phyloP scores from a whole-genome alignment of 2,113 vertebrate species.

The Rhizomys pruinosus region DNA sequence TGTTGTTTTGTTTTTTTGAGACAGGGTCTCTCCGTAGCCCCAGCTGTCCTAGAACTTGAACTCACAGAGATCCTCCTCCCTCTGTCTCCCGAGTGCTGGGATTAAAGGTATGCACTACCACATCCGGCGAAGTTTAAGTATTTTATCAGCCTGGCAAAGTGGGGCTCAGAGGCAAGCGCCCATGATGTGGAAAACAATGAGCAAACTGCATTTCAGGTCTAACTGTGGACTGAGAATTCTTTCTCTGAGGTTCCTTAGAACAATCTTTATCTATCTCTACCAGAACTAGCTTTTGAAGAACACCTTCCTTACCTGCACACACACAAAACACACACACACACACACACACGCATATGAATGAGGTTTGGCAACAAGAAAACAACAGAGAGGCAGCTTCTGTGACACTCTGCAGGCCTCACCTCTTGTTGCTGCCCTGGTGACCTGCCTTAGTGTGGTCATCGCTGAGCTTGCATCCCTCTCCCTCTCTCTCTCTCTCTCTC shows the following conservation, averaged over 20 bases:
- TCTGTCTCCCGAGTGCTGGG: too few relatives aligned
- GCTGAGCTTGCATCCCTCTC: neutral
- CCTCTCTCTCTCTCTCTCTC: neutral
- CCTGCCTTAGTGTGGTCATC: too few relatives aligned
- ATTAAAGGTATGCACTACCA: too few relatives aligned
- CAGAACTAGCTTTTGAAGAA: conserved; percentile 41
- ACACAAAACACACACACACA: neutral
- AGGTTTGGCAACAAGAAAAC: neutral
- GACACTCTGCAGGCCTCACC: neutral
- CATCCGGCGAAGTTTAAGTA: neutral
- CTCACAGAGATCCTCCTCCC: too few relatives aligned
- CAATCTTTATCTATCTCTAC: neutral
- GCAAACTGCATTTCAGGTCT: neutral
- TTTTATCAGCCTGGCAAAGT: neutral
- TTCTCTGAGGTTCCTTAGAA: neutral
- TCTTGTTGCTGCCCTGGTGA: neutral
- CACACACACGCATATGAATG: neutral
- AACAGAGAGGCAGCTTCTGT: accelerated
- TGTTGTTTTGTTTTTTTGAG: too few relatives aligned
- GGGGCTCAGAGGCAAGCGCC: neutral
- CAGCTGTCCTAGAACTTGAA: too few relatives aligned
- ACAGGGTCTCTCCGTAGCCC: too few relatives aligned
- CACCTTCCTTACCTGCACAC: neutral
- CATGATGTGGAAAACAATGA: neutral
- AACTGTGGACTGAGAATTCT: neutral